phyloP scores from a whole-genome alignment of 2,888 invertebrate species.

The Bugula neritina region DNA sequence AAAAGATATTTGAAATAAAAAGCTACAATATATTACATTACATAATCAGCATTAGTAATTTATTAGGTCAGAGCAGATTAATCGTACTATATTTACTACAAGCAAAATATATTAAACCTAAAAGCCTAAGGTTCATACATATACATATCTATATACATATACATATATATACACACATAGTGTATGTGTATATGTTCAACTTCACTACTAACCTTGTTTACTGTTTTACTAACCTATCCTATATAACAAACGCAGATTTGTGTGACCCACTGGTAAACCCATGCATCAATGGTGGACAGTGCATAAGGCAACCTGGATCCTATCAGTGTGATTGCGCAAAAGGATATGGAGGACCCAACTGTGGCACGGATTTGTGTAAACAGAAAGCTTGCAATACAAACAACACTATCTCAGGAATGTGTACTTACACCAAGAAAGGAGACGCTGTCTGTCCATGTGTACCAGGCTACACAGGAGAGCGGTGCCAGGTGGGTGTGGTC shows the following conservation, averaged over 20 bases:
- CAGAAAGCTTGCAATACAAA: conserved; percentile 2
- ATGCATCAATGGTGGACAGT: not conserved
- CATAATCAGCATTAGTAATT: no score
- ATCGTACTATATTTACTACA: no score
- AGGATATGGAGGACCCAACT: not conserved
- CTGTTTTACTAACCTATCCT: no score
- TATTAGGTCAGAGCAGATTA: no score
- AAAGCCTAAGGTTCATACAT: not conserved
- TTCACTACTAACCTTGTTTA: no score
- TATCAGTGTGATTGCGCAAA: not conserved
- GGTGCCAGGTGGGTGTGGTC: not conserved
- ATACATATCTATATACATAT: no score
- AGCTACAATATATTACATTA: no score
- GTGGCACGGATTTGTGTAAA: not conserved
- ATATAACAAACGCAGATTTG: not conserved
- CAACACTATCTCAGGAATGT: not conserved
- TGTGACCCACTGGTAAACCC: not conserved
- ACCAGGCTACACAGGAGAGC: not conserved
- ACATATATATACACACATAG: no score
- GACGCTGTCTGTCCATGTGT: not conserved
- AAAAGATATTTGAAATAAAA: no score
- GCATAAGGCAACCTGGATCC: not conserved
- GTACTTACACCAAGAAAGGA: not conserved
- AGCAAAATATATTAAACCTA: not conserved
- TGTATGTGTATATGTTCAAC: no score